phyloP scores from a whole-genome alignment of 2,797 vertebrate genomes.

The Xiphorhynchus erythropygius region DNA sequence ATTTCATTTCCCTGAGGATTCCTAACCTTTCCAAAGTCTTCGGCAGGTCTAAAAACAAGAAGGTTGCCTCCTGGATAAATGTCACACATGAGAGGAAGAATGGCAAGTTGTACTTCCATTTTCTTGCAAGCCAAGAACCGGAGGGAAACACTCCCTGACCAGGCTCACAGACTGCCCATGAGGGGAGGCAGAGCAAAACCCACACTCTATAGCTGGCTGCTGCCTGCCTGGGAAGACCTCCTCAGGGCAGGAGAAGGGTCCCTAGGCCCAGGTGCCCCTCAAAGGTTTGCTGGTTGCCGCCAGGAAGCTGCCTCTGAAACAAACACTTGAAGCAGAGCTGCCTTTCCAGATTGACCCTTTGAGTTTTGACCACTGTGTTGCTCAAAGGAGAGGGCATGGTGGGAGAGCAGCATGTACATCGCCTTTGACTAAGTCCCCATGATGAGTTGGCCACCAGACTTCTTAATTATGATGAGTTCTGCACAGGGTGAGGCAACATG shows the following conservation, averaged over 20 bases:
- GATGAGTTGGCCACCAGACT: not conserved
- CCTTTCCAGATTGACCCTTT: not conserved
- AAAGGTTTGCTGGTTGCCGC: not conserved
- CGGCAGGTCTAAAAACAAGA: not conserved
- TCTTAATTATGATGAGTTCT: not conserved
- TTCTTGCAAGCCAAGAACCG: not conserved
- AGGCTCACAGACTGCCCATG: not conserved
- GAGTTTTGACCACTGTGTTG: not conserved
- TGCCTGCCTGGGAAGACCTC: not conserved
- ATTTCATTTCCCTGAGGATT: not conserved
- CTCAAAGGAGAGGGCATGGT: fast-evolving
- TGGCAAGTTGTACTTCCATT: not conserved
- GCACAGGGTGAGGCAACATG: not conserved
- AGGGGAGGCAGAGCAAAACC: not conserved
- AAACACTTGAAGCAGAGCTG: not conserved
- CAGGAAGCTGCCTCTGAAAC: not conserved
- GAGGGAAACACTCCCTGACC: fast-evolving
- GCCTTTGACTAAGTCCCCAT: not conserved
- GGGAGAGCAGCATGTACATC: not conserved
- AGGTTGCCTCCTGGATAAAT: not conserved
- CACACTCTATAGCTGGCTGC: not conserved
- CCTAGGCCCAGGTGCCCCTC: not conserved
- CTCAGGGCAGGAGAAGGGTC: not conserved
- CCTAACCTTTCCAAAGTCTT: not conserved
- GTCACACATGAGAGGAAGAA: not conserved